These are phyloP conservation scores for Apoda limacodes DNA, from an alignment of 2,888 invertebrate genomes.

Conservation along the genomic window DNA sequence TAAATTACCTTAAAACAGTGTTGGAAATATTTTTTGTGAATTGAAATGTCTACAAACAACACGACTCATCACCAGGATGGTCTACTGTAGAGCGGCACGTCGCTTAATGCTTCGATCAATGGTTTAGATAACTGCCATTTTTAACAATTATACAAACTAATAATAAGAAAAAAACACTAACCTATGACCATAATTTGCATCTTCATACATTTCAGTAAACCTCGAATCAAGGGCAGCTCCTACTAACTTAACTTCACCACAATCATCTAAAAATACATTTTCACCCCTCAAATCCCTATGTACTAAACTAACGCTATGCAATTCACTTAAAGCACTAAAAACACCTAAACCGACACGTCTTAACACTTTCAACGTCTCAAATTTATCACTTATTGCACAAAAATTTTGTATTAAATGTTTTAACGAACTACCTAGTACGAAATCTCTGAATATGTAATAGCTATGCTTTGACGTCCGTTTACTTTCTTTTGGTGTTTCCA, in stretches of 20 bases:
- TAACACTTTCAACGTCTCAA: slow-evolving; percentile 39
- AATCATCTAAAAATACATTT: slow-evolving; percentile 78
- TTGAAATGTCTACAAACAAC: too few relatives aligned
- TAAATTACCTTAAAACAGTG: too few relatives aligned
- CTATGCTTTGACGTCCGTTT: slow-evolving; percentile 38
- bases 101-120: too few relatives aligned
- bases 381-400: slow-evolving; percentile 35
- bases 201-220: slow-evolving; percentile 69
- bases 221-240: slow-evolving; percentile 80
- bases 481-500: slow-evolving; percentile 74
- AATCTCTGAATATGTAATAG: slow-evolving; percentile 80
- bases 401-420: slow-evolving; percentile 32
- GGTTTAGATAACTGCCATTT: too few relatives aligned
- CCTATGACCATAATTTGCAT: slow-evolving; percentile 46
- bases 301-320: slow-evolving; percentile 85
- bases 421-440: slow-evolving; percentile 64
- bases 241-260: slow-evolving; percentile 71
- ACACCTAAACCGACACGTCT: slow-evolving; percentile 78
- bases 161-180: too few relatives aligned
- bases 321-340: slow-evolving; percentile 78
- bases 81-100: too few relatives aligned
- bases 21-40: too few relatives aligned
- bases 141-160: too few relatives aligned
- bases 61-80: too few relatives aligned
- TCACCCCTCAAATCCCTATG: slow-evolving; percentile 85